These are phyloP conservation scores for Grammomys dolichurus DNA, from an alignment of 2,113 vertebrate genomes.

Conservation along the genomic window DNA sequence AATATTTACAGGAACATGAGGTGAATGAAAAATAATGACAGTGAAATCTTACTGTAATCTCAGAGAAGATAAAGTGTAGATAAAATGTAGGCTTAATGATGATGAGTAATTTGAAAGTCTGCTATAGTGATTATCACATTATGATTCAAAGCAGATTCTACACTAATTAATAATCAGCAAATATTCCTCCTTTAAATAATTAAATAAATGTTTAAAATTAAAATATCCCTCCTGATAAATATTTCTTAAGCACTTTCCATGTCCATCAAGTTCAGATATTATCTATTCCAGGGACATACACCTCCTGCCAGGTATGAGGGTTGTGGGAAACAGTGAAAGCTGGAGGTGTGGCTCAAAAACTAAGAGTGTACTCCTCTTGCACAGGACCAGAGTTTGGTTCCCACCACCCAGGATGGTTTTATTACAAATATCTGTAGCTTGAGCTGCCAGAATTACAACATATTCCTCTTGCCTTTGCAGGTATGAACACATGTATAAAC, in stretches of 20 bases:
- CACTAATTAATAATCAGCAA: background rate
- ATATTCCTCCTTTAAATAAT: background rate
- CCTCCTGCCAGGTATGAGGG: background rate
- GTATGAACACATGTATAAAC: background rate
- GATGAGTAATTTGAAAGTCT: background rate
- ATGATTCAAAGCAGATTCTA: background rate
- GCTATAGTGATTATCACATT: background rate
- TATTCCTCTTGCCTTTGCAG: background rate
- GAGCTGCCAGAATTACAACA: background rate
- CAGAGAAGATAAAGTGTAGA: background rate
- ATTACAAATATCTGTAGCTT: background rate
- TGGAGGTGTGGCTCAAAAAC: background rate
- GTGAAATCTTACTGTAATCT: background rate
- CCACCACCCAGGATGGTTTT: background rate
- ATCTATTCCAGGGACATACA: rapidly evolving
- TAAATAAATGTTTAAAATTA: too few relatives aligned
- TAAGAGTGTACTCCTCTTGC: background rate
- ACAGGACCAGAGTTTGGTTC: background rate
- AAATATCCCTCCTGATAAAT: background rate
- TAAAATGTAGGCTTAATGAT: background rate
- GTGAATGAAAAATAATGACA: background rate
- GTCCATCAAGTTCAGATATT: background rate
- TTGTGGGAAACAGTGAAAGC: background rate
- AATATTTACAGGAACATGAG: background rate
- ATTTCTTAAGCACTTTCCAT: background rate